A percentile compares a stretch with the other conserved stretches of the same genome.
These are phyloP conservation scores for Ephestia elutella DNA, from an alignment of 1,140 invertebrate genomes.

Conservation along the genomic window DNA sequence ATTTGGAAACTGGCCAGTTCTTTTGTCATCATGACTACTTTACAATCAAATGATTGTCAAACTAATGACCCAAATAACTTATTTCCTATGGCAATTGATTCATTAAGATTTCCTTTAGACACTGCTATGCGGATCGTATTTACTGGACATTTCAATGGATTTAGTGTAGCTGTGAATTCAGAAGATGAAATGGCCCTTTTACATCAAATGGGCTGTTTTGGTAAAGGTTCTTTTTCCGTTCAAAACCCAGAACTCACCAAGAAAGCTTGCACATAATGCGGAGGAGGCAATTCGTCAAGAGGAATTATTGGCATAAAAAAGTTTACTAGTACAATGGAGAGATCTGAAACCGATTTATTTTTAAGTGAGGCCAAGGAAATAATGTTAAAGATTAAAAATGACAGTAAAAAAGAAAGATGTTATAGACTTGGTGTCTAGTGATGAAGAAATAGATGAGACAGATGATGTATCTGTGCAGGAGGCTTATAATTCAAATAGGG, in stretches of 20 bases:
- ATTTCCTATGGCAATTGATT: conserved; percentile 46
- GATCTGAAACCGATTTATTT: conserved; percentile 43
- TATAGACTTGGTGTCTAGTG: conserved; percentile 57
- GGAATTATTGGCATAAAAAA: conserved; percentile 75
- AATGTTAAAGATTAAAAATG: conserved; percentile 40
- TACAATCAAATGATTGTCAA: conserved; percentile 55
- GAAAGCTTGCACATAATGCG: conserved; percentile 67
- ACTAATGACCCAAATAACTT: conserved; percentile 46
- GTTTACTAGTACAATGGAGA: conserved; percentile 46
- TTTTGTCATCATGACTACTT: conserved; percentile 58
- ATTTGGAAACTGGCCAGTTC: conserved; percentile 65
- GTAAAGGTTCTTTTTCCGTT: conserved; percentile 81
- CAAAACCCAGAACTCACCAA: conserved; percentile 73
- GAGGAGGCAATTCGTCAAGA: conserved; percentile 75
- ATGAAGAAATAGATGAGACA: conserved; percentile 39
- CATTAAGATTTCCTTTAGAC: conserved; percentile 50
- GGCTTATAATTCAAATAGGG: conserved; percentile 30
- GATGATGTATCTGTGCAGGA: conserved; percentile 20
- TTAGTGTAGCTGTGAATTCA: conserved; percentile 78
- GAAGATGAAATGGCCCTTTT: conserved; percentile 76
- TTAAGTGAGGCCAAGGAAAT: conserved; percentile 49
- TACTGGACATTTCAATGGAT: conserved; percentile 78
- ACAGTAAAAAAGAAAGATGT: conserved; percentile 49
- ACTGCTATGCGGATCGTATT: conserved; percentile 69
- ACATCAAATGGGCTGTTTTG: conserved; percentile 83